A percentile compares a stretch with the other conserved stretches of the same genome.
Evolutionary conservation across 2,113 vertebrate species (phyloP).

Genomic region (Balaeniceps rex): DNA sequence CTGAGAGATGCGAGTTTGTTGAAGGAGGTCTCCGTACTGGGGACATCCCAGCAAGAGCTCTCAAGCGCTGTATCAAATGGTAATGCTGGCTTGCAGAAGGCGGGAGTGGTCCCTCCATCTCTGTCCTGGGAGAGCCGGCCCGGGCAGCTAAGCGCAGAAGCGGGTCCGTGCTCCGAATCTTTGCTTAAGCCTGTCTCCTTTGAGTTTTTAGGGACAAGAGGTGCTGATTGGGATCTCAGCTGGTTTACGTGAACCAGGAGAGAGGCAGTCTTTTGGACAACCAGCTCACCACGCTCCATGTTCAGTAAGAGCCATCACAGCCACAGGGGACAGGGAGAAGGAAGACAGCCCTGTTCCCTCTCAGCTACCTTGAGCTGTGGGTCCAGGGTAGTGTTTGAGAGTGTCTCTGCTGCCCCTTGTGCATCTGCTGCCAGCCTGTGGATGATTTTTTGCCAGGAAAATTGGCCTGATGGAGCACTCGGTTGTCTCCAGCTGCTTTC

Average conservation of each 20-base stretch:
- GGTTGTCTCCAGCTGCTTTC: not conserved
- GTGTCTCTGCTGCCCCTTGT: not conserved
- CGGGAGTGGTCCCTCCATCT: not conserved
- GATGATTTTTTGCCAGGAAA: not conserved
- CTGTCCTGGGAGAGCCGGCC: not conserved
- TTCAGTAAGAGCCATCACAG: not conserved
- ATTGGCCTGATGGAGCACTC: not conserved
- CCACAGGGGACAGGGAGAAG: not conserved
- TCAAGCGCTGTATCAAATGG: not conserved
- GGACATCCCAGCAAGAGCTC: not conserved
- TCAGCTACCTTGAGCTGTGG: rapidly evolving
- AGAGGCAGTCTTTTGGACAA: not conserved
- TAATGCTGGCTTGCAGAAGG: not conserved
- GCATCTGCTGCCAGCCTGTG: not conserved
- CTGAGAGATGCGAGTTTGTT: not conserved
- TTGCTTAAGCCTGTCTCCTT: not conserved
- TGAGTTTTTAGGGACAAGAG: not conserved
- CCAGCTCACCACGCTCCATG: rapidly evolving
- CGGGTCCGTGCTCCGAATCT: not conserved
- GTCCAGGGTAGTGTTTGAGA: rapidly evolving
- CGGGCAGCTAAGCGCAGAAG: not conserved
- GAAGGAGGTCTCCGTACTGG: not conserved
- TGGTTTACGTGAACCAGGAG: not conserved
- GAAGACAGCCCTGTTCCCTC: not conserved
- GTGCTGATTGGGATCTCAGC: not conserved